phyloP scores from a whole-genome alignment of 2,113 vertebrate species.

The Lycaon pictus region DNA sequence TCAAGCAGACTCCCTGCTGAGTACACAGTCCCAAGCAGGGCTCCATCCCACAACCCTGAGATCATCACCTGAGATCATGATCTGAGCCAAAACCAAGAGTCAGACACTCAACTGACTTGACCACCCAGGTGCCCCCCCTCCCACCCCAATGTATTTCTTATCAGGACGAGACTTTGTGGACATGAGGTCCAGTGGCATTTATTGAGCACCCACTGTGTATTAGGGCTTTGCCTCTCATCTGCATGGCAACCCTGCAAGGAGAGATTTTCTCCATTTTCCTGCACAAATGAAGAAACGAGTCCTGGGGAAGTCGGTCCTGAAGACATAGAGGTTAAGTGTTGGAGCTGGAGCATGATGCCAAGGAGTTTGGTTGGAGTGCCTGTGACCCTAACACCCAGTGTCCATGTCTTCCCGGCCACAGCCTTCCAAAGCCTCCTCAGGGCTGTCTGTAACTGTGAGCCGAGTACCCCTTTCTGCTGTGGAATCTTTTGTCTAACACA shows the following conservation, averaged over 20 bases:
- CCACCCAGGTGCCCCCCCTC: too few relatives aligned
- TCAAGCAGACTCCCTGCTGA: background rate
- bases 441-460: background rate
- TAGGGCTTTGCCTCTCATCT: background rate
- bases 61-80: background rate
- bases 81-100: background rate
- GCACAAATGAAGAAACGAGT: background rate
- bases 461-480: background rate
- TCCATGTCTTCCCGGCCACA: background rate
- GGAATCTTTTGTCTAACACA: background rate
- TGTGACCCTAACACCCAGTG: accelerated
- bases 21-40: background rate
- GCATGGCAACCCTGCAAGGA: background rate
- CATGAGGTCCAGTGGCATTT: background rate
- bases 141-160: background rate
- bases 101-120: background rate
- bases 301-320: background rate
- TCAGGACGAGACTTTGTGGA: background rate
- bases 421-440: background rate
- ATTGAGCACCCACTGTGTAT: background rate
- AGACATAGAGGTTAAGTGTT: background rate
- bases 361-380: accelerated
- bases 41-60: background rate
- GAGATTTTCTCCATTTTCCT: background rate
- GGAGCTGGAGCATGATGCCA: background rate